Conservation (phyloP, 2,888 invertebrate species). For the Nephrotoma flavescens region DNA sequence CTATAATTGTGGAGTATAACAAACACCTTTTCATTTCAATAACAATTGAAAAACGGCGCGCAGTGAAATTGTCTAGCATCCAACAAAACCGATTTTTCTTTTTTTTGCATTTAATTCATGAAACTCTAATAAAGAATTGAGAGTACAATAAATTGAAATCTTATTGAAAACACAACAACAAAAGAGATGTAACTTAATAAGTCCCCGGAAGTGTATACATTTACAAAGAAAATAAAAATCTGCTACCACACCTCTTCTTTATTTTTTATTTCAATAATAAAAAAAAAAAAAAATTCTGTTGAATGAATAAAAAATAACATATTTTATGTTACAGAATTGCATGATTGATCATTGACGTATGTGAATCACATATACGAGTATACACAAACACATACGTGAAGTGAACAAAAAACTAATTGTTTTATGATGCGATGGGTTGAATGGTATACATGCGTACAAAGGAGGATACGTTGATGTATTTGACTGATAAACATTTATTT, state of each 20-base stretch:
- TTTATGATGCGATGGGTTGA: background rate
- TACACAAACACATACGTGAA: background rate
- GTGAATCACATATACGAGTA: background rate
- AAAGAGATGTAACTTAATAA: slow-evolving; percentile 2
- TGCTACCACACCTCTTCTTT: slow-evolving; percentile 4
- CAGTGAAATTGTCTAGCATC: background rate
- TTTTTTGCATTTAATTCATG: background rate
- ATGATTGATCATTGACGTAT: background rate
- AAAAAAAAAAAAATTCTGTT: background rate
- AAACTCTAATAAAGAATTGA: background rate
- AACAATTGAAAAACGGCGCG: background rate
- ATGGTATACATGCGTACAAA: too few relatives aligned
- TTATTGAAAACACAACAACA: background rate
- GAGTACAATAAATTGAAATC: background rate
- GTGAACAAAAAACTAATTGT: background rate
- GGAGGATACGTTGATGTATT: too few relatives aligned
- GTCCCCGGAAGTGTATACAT: background rate
- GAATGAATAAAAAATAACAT: background rate
- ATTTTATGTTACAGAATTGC: background rate
- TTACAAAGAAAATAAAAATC: background rate
- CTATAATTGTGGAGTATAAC: background rate
- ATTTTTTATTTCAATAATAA: background rate
- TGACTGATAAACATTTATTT: too few relatives aligned
- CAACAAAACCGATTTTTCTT: background rate
- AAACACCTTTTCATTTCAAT: background rate